Base-by-base conservation (phyloP, 1,140 invertebrate genomes). In the Luehdorfia chinensis region DNA sequence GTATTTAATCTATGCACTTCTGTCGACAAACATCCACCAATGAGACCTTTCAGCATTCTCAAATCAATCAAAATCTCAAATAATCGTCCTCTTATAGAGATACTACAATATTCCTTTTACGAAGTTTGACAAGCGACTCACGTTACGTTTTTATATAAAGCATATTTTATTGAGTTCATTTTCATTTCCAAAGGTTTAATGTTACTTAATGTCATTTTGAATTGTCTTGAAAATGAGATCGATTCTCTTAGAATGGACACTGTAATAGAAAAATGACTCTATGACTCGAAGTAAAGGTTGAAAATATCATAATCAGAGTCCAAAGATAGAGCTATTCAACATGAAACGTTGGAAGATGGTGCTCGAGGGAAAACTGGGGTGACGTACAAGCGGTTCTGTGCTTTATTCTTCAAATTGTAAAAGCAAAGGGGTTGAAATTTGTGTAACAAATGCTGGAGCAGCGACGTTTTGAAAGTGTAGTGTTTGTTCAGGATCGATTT, bases 281-380 rank as follows among this genome's bases (percentile, higher is more conserved):
- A 75, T 59, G 15, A 0, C 0, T 0, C 0, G 1, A 2, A 0
- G 0, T 64, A 67, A 37, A 46, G 39, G 69, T 59, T 43, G 2
- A 43, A 50, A 60, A 55, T 75, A 0, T 11, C 39, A 37, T 59
- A 61, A 4, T 27, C 1, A 6, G 0, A 31, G 6, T 1, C 34
- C 53, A 73, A 71, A 66, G 68, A 79, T 81, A 83, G 69, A 75
- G 53, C 73, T 74, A 75, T 80, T 80, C 68, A 71, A 81, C 77
- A 81, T 74, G 69, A 74, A 80, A 74, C 72, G 61, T 60, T 67
- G 55, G 61, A 81, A 85, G 81, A 85, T 85, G 78, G 78, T 79
- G 81, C 81, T 85, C 76, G 75, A 69, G 81, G 81, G 81, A 83
- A 81, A 85, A 59, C 75, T 53, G 56, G 48, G 44, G 44, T 41